A percentile compares a stretch with the other conserved stretches of the same genome.
Evolutionary conservation across 1,140 invertebrate species (phyloP).

Genomic region (Drosophila subobscura): DNA sequence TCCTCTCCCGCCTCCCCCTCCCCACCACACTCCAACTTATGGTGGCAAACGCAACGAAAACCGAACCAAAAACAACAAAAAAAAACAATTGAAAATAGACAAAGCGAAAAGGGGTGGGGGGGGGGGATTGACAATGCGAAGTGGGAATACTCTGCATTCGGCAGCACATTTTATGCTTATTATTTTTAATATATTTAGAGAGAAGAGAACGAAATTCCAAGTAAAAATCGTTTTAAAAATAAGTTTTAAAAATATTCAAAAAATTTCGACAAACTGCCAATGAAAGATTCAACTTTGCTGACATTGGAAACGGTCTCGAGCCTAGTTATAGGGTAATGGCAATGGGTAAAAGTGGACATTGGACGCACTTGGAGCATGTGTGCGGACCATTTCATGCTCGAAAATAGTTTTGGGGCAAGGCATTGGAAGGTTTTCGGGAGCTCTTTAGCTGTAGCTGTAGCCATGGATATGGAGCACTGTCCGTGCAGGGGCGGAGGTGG

Average conservation of each 20-base stretch:
- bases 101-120: slow-evolving; percentile 10
- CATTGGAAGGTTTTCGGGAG: slow-evolving; percentile 12
- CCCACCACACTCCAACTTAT: neutral
- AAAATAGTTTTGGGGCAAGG: slow-evolving; percentile 67
- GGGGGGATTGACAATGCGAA: neutral
- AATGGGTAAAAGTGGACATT: slow-evolving; percentile 51
- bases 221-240: too few species aligned
- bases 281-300: neutral
- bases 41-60: slow-evolving; percentile 44
- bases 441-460: too few species aligned
- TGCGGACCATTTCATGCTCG: slow-evolving; percentile 74
- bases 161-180: too few species aligned
- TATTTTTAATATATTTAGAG: too few species aligned
- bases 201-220: neutral
- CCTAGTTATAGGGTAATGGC: slow-evolving; percentile 4
- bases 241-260: too few species aligned
- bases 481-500: slow-evolving; percentile 15
- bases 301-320: too few species aligned
- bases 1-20: neutral
- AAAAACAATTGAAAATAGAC: slow-evolving; percentile 39
- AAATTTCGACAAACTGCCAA: too few species aligned
- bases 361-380: slow-evolving; percentile 79
- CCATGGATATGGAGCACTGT: slow-evolving; percentile 22
- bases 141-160: slow-evolving; percentile 2
- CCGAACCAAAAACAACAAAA: slow-evolving; percentile 10